Percentiles rank a stretch among this genome's conserved stretches.
Conservation (phyloP, 2,113 vertebrate genomes). For the Amphilophus citrinellus region DNA sequence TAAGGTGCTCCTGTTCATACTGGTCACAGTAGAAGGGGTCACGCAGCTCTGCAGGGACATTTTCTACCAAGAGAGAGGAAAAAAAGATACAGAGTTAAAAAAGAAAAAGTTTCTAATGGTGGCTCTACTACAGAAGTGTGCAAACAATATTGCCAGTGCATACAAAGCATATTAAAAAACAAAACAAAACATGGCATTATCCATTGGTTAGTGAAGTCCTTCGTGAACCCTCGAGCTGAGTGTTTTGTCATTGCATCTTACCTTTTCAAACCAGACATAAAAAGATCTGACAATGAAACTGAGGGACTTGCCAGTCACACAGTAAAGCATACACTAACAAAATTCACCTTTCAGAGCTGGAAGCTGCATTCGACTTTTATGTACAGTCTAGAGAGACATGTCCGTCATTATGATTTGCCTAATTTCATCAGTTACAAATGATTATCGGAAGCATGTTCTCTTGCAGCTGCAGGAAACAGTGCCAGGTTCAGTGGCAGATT, state of each 20-base stretch:
- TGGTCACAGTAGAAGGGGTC: conserved; percentile 94
- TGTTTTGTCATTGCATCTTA: background rate
- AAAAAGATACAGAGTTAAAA: conserved; percentile 30
- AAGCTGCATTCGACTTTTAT: no score
- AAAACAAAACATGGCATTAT: no score
- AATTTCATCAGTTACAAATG: no score
- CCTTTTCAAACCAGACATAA: background rate
- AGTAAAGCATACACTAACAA: background rate
- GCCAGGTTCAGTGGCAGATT: conserved; percentile 25
- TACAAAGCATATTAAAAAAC: background rate
- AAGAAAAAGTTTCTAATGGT: background rate
- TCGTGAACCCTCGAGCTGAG: background rate
- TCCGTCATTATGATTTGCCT: no score
- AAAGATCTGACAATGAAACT: background rate
- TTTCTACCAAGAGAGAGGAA: conserved; percentile 74
- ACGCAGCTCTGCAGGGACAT: conserved; percentile 88
- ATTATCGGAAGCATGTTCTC: background rate
- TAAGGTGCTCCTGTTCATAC: conserved; percentile 94
- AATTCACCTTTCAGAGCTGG: background rate
- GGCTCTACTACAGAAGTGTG: background rate
- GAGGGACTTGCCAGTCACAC: background rate
- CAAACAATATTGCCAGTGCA: background rate
- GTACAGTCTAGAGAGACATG: no score
- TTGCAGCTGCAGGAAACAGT: background rate
- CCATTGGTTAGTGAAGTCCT: background rate